Percentiles rank a stretch among this genome's conserved stretches.
These are phyloP conservation scores for Opisthograptis luteolata DNA, from an alignment of 2,888 invertebrate genomes.

Conservation along the genomic window DNA sequence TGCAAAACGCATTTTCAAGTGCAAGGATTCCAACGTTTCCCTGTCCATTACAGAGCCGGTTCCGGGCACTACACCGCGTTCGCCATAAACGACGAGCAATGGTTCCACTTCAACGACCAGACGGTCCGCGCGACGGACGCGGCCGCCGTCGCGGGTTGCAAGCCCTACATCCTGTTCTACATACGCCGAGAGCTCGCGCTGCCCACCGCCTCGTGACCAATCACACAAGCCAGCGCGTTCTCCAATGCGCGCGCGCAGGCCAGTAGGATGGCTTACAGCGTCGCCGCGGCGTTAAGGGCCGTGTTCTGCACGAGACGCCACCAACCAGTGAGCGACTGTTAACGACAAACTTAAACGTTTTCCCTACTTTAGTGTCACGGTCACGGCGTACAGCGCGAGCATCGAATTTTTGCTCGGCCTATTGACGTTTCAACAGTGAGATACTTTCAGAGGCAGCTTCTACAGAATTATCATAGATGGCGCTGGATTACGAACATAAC, in stretches of 20 bases:
- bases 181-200: slow-evolving; percentile 86
- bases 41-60: slow-evolving; percentile 85
- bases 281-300: too few species aligned
- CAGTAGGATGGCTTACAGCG: too few species aligned
- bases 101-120: slow-evolving; percentile 95
- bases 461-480: too few species aligned
- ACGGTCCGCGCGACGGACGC: slow-evolving; percentile 89
- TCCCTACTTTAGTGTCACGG: background rate
- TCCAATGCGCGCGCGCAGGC: too few species aligned
- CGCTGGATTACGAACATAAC: too few species aligned
- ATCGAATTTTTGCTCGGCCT: too few species aligned
- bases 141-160: slow-evolving; percentile 88
- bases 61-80: slow-evolving; percentile 95
- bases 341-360: background rate
- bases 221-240: too few species aligned
- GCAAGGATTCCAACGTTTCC: too few species aligned
- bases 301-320: background rate
- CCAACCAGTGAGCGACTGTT: background rate
- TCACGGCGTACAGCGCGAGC: too few species aligned
- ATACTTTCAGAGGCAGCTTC: too few species aligned
- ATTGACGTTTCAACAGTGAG: too few species aligned
- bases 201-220: slow-evolving; percentile 56
- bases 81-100: slow-evolving; percentile 90
- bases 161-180: slow-evolving; percentile 94
- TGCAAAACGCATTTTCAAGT: too few species aligned